Conservation (phyloP, 2,797 vertebrate species). For the Synanceia verrucosa region DNA sequence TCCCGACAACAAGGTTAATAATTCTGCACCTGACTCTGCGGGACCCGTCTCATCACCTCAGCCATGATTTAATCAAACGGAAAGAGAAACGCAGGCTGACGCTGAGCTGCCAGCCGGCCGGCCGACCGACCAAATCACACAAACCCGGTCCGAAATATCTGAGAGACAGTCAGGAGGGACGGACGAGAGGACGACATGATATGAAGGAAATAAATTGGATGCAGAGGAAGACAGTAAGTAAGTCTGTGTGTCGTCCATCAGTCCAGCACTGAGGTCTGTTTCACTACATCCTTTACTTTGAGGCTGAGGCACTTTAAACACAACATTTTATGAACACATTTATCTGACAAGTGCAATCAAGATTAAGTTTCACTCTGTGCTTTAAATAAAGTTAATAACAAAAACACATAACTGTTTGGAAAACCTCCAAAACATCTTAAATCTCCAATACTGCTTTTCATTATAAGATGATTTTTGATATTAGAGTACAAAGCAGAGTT, state of each 20-base stretch:
- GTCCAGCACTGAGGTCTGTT: background rate
- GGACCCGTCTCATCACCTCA: conserved; percentile 59
- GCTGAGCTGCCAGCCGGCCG: conserved; percentile 16
- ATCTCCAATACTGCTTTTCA: background rate
- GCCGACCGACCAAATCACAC: conserved; percentile 12
- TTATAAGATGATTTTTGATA: background rate
- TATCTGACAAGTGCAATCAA: too few species aligned
- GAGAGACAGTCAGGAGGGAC: conserved; percentile 21
- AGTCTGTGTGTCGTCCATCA: background rate
- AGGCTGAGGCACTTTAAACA: too few species aligned
- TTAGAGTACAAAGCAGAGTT: background rate
- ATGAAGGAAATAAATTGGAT: conserved; percentile 16
- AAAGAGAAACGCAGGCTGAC: conserved; percentile 51
- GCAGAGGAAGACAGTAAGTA: conserved; percentile 3
- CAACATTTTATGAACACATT: too few species aligned
- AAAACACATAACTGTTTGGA: background rate
- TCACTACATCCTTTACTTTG: too few species aligned
- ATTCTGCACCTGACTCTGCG: conserved; percentile 72
- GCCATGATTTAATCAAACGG: conserved; percentile 78
- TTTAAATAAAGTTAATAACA: too few species aligned
- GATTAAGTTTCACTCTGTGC: too few species aligned
- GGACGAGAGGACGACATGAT: background rate
- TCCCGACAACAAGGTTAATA: conserved; percentile 80
- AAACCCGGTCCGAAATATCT: conserved; percentile 5
- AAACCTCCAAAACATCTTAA: background rate